Percentiles rank a stretch among this genome's conserved stretches.
These are phyloP conservation scores for Drosophila emarginata DNA, from an alignment of 2,888 invertebrate species.

Conservation along the genomic window DNA sequence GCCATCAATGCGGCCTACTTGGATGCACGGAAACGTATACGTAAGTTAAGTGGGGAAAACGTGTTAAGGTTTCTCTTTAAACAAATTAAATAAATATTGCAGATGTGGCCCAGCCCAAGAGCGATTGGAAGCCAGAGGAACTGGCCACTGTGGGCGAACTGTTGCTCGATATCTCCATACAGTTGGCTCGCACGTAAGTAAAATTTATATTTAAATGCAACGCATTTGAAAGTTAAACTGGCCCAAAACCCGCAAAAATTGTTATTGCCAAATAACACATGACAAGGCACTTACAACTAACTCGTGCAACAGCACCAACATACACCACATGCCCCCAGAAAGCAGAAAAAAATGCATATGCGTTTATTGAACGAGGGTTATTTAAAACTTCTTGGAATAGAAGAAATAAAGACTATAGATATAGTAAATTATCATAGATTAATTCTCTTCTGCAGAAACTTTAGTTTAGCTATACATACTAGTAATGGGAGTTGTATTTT, in stretches of 20 bases:
- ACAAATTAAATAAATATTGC: conserved; percentile 39
- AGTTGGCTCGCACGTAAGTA: conserved; percentile 91
- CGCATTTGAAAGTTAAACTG: conserved; percentile 59
- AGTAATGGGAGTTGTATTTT: too few relatives aligned
- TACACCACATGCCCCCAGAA: conserved; percentile 37
- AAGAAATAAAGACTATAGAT: too few relatives aligned
- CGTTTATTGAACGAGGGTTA: background rate
- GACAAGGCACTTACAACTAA: conserved; percentile 55
- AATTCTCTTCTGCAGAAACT: too few relatives aligned
- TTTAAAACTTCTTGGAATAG: background rate
- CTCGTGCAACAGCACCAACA: conserved; percentile 45
- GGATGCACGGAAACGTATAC: conserved; percentile 92
- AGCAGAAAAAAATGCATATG: too few relatives aligned
- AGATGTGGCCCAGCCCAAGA: conserved; percentile 92
- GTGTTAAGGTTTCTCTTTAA: conserved; percentile 79
- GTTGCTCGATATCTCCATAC: conserved; percentile 92
- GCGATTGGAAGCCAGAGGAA: conserved; percentile 92
- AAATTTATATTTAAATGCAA: conserved; percentile 35
- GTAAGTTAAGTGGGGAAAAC: conserved; percentile 86
- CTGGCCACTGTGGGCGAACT: conserved; percentile 93
- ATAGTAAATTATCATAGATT: too few relatives aligned
- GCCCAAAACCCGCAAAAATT: conserved; percentile 41
- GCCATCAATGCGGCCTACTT: conserved; percentile 94
- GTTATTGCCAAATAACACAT: conserved; percentile 61
- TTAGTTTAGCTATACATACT: background rate